Conservation (phyloP, 2,797 vertebrate species). For the Chelmon rostratus region DNA sequence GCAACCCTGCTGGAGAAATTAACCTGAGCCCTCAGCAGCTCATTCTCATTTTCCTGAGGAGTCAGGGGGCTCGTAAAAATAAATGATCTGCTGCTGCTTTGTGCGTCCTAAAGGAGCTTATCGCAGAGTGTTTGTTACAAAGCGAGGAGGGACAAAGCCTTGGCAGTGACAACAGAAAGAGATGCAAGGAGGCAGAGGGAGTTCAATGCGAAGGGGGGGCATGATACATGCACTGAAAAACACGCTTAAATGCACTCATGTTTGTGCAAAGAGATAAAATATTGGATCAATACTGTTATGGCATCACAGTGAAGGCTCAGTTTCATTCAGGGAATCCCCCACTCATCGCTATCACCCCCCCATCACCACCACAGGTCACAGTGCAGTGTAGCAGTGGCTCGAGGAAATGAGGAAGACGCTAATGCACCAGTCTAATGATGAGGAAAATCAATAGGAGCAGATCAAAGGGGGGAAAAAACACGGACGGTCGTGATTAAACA, state of each 20-base stretch:
- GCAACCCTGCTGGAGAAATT: constrained; percentile 3
- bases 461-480: constrained; percentile 24
- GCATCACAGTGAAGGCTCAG: constrained; percentile 48
- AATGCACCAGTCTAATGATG: constrained; percentile 62
- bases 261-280: constrained; percentile 1
- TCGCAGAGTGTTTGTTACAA: background rate
- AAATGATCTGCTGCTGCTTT: constrained; percentile 11
- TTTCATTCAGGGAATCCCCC: constrained; percentile 75
- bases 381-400: constrained; percentile 40
- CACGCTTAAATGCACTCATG: background rate
- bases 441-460: constrained; percentile 52
- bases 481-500: constrained; percentile 3
- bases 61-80: constrained; percentile 37
- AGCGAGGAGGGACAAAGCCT: background rate
- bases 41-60: constrained; percentile 28
- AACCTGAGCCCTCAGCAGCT: constrained; percentile 19
- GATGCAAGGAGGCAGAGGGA: background rate
- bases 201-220: background rate
- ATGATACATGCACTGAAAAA: background rate
- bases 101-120: background rate
- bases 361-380: constrained; percentile 34
- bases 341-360: constrained; percentile 8
- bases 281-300: constrained; percentile 30
- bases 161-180: background rate
- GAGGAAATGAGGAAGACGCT: constrained; percentile 50